Evolutionary conservation across 2,797 vertebrate genomes (phyloP).

Genomic region (Sebastes jordani): DNA sequence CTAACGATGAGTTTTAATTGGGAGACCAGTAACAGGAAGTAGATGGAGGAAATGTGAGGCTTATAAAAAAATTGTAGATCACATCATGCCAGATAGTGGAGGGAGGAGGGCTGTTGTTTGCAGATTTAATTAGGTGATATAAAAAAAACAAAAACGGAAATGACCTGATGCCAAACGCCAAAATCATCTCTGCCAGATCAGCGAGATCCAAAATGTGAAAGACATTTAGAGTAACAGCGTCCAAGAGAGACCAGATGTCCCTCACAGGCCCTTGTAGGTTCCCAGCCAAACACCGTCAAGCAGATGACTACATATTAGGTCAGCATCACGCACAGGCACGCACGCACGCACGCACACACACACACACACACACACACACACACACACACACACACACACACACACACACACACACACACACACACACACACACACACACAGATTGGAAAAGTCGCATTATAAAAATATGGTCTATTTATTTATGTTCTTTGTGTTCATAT

Average conservation of each 20-base stretch:
- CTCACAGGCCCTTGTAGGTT: slow-evolving; percentile 41
- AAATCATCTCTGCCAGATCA: slow-evolving; percentile 54
- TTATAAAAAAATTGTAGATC: slow-evolving; percentile 18
- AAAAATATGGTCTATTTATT: not conserved
- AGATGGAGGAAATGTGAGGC: not conserved
- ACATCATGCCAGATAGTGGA: slow-evolving; percentile 25
- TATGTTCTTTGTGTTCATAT: not conserved
- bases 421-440: not conserved
- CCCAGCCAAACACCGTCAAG: slow-evolving; percentile 36
- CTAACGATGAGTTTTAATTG: not conserved
- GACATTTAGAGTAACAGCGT: slow-evolving; percentile 32
- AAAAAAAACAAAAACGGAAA: not conserved
- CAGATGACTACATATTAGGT: slow-evolving; percentile 46
- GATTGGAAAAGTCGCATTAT: not conserved
- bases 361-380: not conserved
- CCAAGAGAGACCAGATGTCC: slow-evolving; percentile 61
- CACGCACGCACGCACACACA: not conserved
- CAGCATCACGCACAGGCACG: slow-evolving; percentile 13
- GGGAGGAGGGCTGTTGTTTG: slow-evolving; percentile 39
- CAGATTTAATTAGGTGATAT: slow-evolving; percentile 56
- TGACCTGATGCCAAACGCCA: slow-evolving; percentile 52
- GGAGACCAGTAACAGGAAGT: slow-evolving; percentile 10
- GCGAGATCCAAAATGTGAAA: slow-evolving; percentile 23
- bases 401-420: not conserved
- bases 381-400: not conserved